These are phyloP conservation scores for Cheilinus undulatus DNA, from an alignment of 2,113 vertebrate species.

Conservation along the genomic window DNA sequence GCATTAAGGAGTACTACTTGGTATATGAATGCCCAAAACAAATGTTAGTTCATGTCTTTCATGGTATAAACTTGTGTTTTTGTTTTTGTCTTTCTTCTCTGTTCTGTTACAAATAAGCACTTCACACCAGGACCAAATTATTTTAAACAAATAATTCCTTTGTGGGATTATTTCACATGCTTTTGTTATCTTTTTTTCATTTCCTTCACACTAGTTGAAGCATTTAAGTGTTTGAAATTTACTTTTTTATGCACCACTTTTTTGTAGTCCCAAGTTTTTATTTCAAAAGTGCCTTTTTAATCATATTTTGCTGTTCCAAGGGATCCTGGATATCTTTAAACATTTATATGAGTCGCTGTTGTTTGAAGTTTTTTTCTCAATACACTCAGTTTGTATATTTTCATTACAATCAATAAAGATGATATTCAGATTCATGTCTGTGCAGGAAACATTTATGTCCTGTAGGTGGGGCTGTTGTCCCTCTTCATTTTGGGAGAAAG, in stretches of 20 bases:
- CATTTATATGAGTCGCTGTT: neutral
- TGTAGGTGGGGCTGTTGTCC: constrained; percentile 53
- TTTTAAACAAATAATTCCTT: neutral
- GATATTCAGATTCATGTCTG: neutral
- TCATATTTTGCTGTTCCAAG: constrained; percentile 22
- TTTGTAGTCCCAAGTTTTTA: neutral
- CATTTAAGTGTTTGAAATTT: neutral
- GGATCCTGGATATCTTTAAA: neutral
- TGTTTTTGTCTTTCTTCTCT: neutral
- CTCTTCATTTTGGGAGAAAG: neutral
- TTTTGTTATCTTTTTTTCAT: neutral
- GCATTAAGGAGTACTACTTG: too few relatives aligned
- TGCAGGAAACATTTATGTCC: constrained; percentile 26
- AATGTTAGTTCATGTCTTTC: too few relatives aligned
- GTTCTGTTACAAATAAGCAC: constrained; percentile 21
- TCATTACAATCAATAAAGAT: constrained; percentile 30
- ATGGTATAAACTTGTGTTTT: too few relatives aligned
- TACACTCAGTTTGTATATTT: neutral
- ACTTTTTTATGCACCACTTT: constrained; percentile 8
- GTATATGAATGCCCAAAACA: too few relatives aligned
- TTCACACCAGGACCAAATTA: constrained; percentile 26
- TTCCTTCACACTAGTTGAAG: neutral
- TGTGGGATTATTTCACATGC: neutral
- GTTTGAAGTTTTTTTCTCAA: neutral
- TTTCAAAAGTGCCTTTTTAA: constrained; percentile 19